These are phyloP conservation scores for Gymnobelideus leadbeateri DNA, from an alignment of 2,113 vertebrate species.

Conservation along the genomic window DNA sequence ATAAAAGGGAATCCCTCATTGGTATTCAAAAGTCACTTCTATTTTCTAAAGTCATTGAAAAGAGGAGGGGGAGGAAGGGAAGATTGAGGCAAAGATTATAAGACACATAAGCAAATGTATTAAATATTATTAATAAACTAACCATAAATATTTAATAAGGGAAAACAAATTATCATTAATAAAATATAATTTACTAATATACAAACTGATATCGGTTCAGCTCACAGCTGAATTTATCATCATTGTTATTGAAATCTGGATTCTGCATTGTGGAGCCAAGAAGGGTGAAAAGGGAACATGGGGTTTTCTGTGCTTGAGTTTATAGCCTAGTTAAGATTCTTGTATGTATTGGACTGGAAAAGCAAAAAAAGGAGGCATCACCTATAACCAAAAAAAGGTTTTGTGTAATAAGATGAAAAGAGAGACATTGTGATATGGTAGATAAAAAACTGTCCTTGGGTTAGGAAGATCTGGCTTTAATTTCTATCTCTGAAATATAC, in stretches of 20 bases:
- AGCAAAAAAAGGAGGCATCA: neutral
- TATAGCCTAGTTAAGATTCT: neutral
- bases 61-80: neutral
- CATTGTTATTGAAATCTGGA: too few species aligned
- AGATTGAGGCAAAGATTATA: neutral
- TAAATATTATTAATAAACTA: neutral
- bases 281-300: neutral
- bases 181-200: neutral
- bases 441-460: too few species aligned
- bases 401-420: neutral
- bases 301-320: neutral
- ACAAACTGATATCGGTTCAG: neutral
- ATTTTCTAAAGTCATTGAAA: neutral
- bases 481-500: too few species aligned
- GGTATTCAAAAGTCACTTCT: neutral
- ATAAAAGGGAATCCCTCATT: neutral
- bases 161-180: neutral
- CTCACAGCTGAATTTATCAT: too few species aligned
- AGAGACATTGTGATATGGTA: too few species aligned
- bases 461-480: too few species aligned
- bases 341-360: too few species aligned
- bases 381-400: neutral
- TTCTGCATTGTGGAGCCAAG: neutral
- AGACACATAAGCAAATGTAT: neutral
- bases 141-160: neutral